These are phyloP conservation scores for Suncus etruscus DNA, from an alignment of 2,113 vertebrate genomes.

Conservation along the genomic window DNA sequence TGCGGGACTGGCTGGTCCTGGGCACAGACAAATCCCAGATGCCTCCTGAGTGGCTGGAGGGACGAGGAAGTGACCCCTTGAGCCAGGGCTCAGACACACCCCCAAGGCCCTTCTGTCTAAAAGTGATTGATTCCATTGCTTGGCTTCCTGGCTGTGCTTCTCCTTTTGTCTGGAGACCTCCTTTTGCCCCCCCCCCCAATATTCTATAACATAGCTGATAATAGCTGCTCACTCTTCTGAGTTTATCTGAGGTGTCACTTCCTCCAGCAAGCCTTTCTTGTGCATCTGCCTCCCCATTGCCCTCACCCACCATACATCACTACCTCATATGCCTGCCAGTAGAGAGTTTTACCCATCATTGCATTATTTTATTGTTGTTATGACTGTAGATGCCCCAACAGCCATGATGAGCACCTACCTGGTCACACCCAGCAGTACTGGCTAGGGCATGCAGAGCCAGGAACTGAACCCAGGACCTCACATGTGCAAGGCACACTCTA, in stretches of 20 bases:
- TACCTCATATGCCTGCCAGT: no score
- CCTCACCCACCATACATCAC: neutral
- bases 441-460: no score
- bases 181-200: fast-evolving
- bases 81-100: neutral
- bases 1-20: constrained; percentile 32
- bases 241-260: constrained; percentile 6
- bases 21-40: constrained; percentile 56
- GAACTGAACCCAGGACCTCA: no score
- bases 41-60: neutral
- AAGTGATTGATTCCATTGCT: neutral
- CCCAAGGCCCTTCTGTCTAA: neutral
- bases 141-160: neutral
- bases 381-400: no score
- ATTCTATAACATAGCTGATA: neutral
- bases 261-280: constrained; percentile 36
- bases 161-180: neutral
- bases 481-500: no score
- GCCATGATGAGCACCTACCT: no score
- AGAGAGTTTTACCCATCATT: no score
- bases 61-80: neutral
- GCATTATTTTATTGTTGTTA: no score
- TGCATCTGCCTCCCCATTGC: neutral
- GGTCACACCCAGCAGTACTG: no score
- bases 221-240: constrained; percentile 7